Percentiles rank a stretch among this genome's conserved stretches.
Evolutionary conservation across 1,140 invertebrate species (phyloP).

Genomic region (Drosophila ficusphila): DNA sequence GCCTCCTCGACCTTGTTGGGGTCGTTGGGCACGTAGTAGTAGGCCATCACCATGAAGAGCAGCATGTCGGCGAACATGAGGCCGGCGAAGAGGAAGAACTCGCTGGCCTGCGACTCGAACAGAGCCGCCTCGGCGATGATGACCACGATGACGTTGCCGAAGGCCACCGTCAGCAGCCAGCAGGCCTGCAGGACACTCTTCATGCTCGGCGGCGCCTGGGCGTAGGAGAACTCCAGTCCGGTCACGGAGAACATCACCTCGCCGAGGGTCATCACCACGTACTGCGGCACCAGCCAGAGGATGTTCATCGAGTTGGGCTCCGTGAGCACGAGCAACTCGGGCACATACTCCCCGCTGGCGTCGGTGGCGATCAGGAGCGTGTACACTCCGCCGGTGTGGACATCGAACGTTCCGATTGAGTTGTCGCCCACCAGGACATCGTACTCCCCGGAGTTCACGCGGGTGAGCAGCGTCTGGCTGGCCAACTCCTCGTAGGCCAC

Average conservation of each 20-base stretch:
- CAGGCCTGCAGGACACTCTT: conserved; percentile 95
- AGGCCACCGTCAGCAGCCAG: conserved; percentile 95
- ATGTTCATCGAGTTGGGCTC: conserved; percentile 90
- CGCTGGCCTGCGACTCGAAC: conserved; percentile 85
- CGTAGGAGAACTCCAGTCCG: conserved; percentile 96
- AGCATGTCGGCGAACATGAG: conserved; percentile 93
- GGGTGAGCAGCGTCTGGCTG: conserved; percentile 57
- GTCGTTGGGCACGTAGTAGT: conserved; percentile 86
- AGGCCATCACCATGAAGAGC: conserved; percentile 91
- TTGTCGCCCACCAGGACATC: conserved; percentile 77
- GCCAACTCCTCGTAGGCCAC: conserved; percentile 37
- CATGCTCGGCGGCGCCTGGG: conserved; percentile 95
- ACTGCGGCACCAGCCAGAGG: conserved; percentile 94
- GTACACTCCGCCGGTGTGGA: conserved; percentile 87
- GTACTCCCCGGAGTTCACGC: conserved; percentile 83
- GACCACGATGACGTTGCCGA: conserved; percentile 92
- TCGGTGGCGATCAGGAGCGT: conserved; percentile 84
- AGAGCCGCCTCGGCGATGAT: conserved; percentile 87
- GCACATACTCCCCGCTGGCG: neutral
- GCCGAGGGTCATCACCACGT: conserved; percentile 93
- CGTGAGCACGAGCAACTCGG: conserved; percentile 85
- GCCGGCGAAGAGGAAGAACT: conserved; percentile 95
- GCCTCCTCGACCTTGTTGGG: conserved; percentile 51
- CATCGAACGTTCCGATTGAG: conserved; percentile 36
- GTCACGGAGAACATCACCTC: conserved; percentile 96